Percentiles rank a stretch among this genome's conserved stretches.
Evolutionary conservation across 1,140 invertebrate species (phyloP).

Genomic region (Physella acuta): DNA sequence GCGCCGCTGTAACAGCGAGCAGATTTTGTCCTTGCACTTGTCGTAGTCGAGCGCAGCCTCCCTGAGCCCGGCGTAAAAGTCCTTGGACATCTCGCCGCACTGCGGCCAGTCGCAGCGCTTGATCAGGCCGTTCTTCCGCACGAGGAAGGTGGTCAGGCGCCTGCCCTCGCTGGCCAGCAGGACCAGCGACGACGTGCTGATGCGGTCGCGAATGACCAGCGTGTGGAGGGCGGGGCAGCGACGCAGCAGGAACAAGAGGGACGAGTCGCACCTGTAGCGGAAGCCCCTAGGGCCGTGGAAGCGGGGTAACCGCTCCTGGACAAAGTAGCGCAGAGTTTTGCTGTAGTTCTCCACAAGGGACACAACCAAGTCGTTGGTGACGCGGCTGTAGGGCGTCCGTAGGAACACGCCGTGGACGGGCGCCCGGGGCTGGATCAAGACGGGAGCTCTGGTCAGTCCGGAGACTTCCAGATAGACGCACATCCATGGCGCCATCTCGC

Average conservation of each 20-base stretch:
- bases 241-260: constrained; percentile 66
- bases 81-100: constrained; percentile 69
- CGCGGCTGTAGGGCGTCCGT: constrained; percentile 38
- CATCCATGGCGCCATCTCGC: constrained; percentile 43
- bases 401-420: constrained; percentile 48
- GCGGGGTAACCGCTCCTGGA: constrained; percentile 69
- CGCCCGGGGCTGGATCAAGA: constrained; percentile 48
- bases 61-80: constrained; percentile 71
- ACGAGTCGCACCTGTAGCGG: constrained; percentile 68
- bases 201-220: constrained; percentile 74
- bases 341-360: constrained; percentile 46
- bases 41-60: constrained; percentile 67
- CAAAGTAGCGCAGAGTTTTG: constrained; percentile 52
- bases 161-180: constrained; percentile 68
- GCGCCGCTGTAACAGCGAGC: constrained; percentile 68
- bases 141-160: constrained; percentile 68
- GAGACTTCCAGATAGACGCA: constrained; percentile 40
- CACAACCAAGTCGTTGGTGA: constrained; percentile 33
- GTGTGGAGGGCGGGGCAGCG: constrained; percentile 69
- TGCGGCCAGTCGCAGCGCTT: constrained; percentile 51
- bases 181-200: constrained; percentile 78
- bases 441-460: constrained; percentile 36
- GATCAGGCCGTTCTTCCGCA: constrained; percentile 70
- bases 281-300: constrained; percentile 63
- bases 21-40: constrained; percentile 70